These are phyloP conservation scores for cat (Felis catus) DNA, from an alignment of 2,113 vertebrate genomes.

Conservation along the genomic window DNA sequence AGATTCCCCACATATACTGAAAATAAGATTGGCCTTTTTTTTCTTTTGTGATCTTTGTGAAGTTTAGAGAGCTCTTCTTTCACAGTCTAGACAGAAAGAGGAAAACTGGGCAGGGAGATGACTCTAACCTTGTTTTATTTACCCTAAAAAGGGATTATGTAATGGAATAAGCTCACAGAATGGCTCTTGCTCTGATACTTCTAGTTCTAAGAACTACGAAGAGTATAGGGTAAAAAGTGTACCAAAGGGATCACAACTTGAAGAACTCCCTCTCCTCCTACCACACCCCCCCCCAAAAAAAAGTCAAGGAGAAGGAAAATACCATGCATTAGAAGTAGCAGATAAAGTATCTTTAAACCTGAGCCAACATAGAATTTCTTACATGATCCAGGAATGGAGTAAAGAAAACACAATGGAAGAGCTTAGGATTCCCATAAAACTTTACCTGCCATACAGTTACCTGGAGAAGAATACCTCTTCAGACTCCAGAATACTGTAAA, in stretches of 20 bases:
- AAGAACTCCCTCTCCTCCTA: background rate
- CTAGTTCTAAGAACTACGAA: background rate
- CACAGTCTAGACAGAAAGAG: background rate
- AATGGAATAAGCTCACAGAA: background rate
- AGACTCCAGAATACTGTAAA: background rate
- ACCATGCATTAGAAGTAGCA: background rate
- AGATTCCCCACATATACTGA: background rate
- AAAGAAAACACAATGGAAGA: background rate
- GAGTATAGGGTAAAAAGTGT: background rate
- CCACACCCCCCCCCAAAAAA: background rate
- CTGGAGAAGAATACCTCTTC: background rate
- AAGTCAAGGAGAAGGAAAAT: background rate
- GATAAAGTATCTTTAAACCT: background rate
- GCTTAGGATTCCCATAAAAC: background rate
- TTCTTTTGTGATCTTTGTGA: background rate
- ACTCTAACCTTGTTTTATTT: background rate
- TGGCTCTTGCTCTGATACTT: background rate
- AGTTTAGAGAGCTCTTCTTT: background rate
- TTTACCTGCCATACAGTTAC: background rate
- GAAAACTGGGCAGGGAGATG: background rate
- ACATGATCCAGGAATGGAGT: background rate
- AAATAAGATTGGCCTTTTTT: background rate
- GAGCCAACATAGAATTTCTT: background rate
- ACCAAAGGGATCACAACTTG: background rate
- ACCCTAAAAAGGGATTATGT: background rate